A percentile compares a stretch with the other conserved stretches of the same genome.
Evolutionary conservation across 30 jellyfish, hydroid and myxozoan genomes (phyloP).

Genomic region (Aurelia aurita complex sp. Pacific): DNA sequence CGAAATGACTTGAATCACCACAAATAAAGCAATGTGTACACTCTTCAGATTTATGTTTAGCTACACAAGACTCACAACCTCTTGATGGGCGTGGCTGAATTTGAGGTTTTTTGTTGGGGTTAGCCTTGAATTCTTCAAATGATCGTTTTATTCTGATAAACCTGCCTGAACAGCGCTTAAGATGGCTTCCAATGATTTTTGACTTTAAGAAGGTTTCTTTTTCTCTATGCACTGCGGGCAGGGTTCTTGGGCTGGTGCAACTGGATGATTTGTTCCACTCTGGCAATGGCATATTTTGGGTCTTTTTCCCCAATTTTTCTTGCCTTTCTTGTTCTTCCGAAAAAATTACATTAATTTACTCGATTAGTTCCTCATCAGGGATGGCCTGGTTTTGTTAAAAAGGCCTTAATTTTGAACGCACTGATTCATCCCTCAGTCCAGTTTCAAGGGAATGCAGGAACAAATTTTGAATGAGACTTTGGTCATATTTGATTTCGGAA

Average conservation of each 20-base stretch:
- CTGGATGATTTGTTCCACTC: constrained; percentile 29
- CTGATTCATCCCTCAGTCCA: constrained; percentile 48
- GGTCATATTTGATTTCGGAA: constrained; percentile 21
- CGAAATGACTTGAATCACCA: constrained; percentile 51
- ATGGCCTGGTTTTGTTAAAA: constrained; percentile 28
- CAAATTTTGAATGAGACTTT: constrained; percentile 25
- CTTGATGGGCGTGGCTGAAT: constrained; percentile 23
- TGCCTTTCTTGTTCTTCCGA: constrained; percentile 56
- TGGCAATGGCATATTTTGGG: constrained; percentile 1
- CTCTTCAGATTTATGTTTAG: constrained; percentile 29
- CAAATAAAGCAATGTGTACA: constrained; percentile 59
- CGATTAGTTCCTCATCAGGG: constrained; percentile 45
- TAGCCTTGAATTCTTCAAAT: constrained; percentile 29
- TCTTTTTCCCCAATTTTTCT: constrained; percentile 28
- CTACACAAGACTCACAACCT: constrained; percentile 32
- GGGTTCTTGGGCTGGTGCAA: constrained; percentile 7
- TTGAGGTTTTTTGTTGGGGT: constrained; percentile 13
- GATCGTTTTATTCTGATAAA: constrained; percentile 32
- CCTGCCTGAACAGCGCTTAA: constrained; percentile 42
- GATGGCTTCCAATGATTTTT: constrained; percentile 28
- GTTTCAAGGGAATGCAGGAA: constrained; percentile 58
- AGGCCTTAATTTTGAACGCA: constrained; percentile 38
- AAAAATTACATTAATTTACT: constrained; percentile 13
- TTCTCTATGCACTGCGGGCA: neutral
- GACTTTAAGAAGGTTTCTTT: constrained; percentile 17